Base-by-base conservation (phyloP, 1,140 invertebrate species). In the Tetramorium alpestre region DNA sequence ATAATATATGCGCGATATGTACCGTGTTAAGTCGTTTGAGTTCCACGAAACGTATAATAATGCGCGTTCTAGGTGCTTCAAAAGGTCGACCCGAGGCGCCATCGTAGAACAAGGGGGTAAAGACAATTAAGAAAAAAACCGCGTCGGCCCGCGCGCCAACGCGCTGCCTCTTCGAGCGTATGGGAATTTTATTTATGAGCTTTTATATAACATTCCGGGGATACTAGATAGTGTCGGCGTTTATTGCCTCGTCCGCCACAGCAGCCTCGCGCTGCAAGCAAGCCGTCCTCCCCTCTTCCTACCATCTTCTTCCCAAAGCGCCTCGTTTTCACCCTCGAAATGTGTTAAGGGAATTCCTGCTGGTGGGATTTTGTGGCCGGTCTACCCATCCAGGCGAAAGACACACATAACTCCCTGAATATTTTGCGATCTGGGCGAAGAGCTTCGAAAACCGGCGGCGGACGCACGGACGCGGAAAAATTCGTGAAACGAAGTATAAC, bases 161-260 rank as follows among this genome's bases (percentile, higher is more conserved):
- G 47, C 13, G 28, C 58, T 85, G 22, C 22, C n/a, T 56, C 49
- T 41, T 47, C 18, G 11, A 81, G 85, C 82, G 81, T 92, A 90
- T 88, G 89, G 84, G 91, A 92, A 92, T 92, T 93, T 93, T 93
- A 93, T 93, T 93, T 92, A 92, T 85, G 91, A 92, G 89, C 89
- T 87, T 92, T 89, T 89, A 90, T 90, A 92, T 87, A 92, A 91
- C 88, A 91, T 90, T 91, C 87, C 75, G 69, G 60, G 64, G 69
- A 86, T 88, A 85, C 78, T 89, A 81, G 85, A 90, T 87, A 90
- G 89, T 76, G 77, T 78, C 80, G 58, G 73, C 91, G 84, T 91
- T 92, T 92, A 93, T 91, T 92, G 90, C 91, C 90, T 86, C 78
- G 28, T 78, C 33, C 33, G 51, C 76, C 67, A 28, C 65, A 72